phyloP scores from a whole-genome alignment of 2,888 invertebrate genomes.

The Plebejus anna region DNA sequence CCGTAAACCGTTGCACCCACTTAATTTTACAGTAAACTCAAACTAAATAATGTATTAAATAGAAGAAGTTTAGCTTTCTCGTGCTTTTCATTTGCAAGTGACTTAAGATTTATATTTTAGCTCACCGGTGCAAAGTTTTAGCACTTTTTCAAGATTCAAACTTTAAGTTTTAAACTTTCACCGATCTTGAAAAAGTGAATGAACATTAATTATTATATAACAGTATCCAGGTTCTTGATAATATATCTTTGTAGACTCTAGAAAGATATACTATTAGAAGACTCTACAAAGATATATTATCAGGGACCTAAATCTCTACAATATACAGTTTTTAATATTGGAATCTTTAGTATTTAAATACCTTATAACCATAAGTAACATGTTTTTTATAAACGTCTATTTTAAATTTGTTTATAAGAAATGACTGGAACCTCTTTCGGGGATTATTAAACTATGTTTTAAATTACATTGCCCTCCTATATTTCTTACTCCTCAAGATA shows the following conservation, averaged over 20 bases:
- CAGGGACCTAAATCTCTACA: too few species aligned
- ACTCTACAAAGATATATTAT: too few species aligned
- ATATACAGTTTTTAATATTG: too few species aligned
- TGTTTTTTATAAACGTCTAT: background rate
- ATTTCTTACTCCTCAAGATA: background rate
- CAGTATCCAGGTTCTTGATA: background rate
- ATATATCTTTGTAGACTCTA: too few species aligned
- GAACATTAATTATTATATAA: conserved; percentile 1
- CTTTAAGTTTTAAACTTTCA: conserved; percentile 8
- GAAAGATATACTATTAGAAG: too few species aligned
- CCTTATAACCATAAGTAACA: too few species aligned
- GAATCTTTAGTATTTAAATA: too few species aligned
- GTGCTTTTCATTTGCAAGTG: background rate
- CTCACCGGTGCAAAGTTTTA: background rate
- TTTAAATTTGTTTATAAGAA: background rate
- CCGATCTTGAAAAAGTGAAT: background rate
- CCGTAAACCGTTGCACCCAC: background rate
- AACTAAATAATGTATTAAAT: background rate
- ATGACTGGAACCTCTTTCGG: too few species aligned
- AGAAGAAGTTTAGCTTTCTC: background rate
- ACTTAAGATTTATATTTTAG: conserved; percentile 15
- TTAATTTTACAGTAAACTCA: background rate
- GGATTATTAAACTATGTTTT: too few species aligned
- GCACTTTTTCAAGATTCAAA: conserved; percentile 20
- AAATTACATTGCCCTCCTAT: background rate